phyloP scores from a whole-genome alignment of 1,140 invertebrate genomes.

The Pteromalus puparum region DNA sequence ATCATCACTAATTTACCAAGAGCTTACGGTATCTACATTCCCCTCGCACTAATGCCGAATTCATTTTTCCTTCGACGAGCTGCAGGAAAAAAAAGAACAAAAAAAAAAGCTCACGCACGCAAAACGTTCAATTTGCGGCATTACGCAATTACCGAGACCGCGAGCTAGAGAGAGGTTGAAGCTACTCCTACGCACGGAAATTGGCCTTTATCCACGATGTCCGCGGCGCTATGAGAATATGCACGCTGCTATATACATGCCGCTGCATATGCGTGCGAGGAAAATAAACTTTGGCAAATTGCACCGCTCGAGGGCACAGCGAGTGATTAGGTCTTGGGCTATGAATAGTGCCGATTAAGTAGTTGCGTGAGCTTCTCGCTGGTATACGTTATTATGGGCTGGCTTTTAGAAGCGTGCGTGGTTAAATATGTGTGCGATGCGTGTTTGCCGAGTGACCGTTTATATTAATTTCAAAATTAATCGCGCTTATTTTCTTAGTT shows the following conservation, averaged over 20 bases:
- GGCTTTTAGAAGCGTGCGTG: no score
- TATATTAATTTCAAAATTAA: no score
- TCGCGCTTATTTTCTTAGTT: no score
- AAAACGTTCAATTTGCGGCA: conserved; percentile 61
- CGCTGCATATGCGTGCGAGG: background rate
- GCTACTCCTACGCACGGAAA: conserved; percentile 33
- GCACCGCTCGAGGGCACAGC: conserved; percentile 2
- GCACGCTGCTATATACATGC: no score
- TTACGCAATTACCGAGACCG: conserved; percentile 64
- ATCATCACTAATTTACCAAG: no score
- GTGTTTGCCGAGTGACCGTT: no score
- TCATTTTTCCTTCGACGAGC: no score
- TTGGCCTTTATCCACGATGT: conserved; percentile 8
- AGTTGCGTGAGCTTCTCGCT: background rate
- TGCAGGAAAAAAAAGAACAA: background rate
- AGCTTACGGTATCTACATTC: no score
- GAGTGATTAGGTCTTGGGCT: conserved; percentile 23
- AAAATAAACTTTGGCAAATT: conserved; percentile 33
- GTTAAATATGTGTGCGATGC: no score
- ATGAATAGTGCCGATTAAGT: conserved; percentile 9
- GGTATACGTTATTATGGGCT: background rate
- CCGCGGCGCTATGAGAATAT: background rate
- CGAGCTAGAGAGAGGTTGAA: conserved; percentile 1
- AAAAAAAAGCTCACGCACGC: conserved; percentile 34
- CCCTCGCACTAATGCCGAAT: background rate